Base-by-base conservation (phyloP, 2,113 vertebrate species). In the Dendrocopos noguchii region DNA sequence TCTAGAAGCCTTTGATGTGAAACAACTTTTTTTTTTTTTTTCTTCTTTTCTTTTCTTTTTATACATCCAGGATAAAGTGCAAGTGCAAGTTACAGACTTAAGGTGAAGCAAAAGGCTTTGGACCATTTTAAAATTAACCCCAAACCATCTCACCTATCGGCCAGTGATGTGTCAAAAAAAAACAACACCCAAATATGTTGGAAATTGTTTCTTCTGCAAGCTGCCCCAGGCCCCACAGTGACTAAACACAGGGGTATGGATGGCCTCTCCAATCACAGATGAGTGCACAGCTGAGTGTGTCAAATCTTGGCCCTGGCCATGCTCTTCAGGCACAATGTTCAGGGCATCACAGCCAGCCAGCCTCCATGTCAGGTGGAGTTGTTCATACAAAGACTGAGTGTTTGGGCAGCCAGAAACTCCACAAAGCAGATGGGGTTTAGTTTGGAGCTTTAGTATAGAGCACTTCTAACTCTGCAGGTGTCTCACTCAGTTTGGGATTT, bases 281-380 rank as follows among this genome's bases (percentile, higher is more conserved):
- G 36, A 74, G n/a, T 1, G 16, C 31, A 28, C 7, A 61, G 34
- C 33, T 2, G 0, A 29, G 34, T 0, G 18, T 15, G 42, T 20
- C 42, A 28, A 17, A 46, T 5, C 73, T 20, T 0, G 4, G 53
- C 50, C 75, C 18, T 7, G 68, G 20, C 42, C 56, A 4, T 6
- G 19, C 21, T 56, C 52, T 36, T 67, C 39, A 52, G 42, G 33
- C 47, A 34, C 60, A 10, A 15, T 4, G 29, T 46, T n/a, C 71
- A 56, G 27, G 65, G 36, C 60, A 68, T 16, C 27, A 10, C 2
- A 28, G 29, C 15, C 68, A 31, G 24, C 68, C 15, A 29, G 50
- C 39, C 59, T n/a, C 34, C 13, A 1, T 1, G 5, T 56, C 60
- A 52, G 52, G 16, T 33, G 15, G 47, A 57, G 73, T 3, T 53